phyloP scores from a whole-genome alignment of 1,140 invertebrate genomes.

The Archegozetes longisetosus region DNA sequence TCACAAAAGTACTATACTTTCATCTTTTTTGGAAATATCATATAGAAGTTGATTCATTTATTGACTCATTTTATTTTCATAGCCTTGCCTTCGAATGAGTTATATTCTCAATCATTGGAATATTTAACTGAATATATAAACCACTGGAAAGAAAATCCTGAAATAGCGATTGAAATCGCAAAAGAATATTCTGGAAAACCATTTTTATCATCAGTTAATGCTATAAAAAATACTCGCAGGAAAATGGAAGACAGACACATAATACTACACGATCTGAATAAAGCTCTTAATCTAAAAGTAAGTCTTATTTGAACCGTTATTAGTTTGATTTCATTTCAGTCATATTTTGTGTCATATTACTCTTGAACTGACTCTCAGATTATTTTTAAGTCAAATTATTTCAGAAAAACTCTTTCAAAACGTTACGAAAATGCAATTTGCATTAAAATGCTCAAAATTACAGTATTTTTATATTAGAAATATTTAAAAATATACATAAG shows the following conservation, averaged over 20 bases:
- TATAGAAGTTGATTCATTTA: too few species aligned
- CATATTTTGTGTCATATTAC: conserved; percentile 8
- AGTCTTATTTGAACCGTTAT: conserved; percentile 22
- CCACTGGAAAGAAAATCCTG: not conserved
- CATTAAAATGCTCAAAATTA: too few species aligned
- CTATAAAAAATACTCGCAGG: conserved; percentile 59
- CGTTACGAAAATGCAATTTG: too few species aligned
- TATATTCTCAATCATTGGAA: conserved; percentile 7
- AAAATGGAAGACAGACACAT: conserved; percentile 75
- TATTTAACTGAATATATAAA: not conserved
- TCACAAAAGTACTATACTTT: too few species aligned
- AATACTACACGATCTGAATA: conserved; percentile 40
- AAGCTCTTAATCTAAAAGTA: conserved; percentile 31
- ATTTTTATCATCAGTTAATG: conserved; percentile 35
- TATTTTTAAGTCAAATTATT: too few species aligned
- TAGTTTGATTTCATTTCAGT: conserved; percentile 8
- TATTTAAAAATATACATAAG: too few species aligned
- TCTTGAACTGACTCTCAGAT: not conserved
- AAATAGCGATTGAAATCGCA: conserved; percentile 12
- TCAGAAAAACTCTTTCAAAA: too few species aligned
- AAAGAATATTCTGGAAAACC: not conserved
- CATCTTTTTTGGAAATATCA: too few species aligned
- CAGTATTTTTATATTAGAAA: too few species aligned
- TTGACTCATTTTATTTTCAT: too few species aligned
- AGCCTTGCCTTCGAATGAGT: not conserved